These are phyloP conservation scores for Maccullochella peelii DNA, from an alignment of 2,113 vertebrate genomes.

Conservation along the genomic window DNA sequence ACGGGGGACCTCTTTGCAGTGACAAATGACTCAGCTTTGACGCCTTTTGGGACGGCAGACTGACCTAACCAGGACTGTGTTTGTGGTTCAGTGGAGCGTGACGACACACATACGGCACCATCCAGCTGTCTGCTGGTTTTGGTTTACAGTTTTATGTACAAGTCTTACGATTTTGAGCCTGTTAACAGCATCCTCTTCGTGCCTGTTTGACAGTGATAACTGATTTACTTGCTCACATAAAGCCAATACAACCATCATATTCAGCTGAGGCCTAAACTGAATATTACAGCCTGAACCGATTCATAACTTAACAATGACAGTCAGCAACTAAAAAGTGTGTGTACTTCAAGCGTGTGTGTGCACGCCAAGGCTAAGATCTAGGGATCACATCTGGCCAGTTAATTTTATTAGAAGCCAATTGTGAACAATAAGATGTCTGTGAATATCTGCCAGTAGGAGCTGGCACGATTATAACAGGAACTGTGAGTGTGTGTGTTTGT, in stretches of 20 bases:
- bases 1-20: constrained; percentile 33
- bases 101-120: not conserved
- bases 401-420: constrained; percentile 57
- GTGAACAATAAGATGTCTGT: constrained; percentile 47
- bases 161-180: not conserved
- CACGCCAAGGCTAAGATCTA: constrained; percentile 14
- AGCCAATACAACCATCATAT: not conserved
- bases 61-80: constrained; percentile 24
- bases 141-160: constrained; percentile 6
- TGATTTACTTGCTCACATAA: not conserved
- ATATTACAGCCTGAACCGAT: not conserved
- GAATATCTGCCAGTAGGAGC: constrained; percentile 55
- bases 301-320: constrained; percentile 32
- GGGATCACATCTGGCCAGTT: constrained; percentile 54
- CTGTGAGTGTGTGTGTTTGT: constrained; percentile 23
- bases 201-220: constrained; percentile 29
- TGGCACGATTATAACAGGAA: constrained; percentile 32
- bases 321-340: not conserved
- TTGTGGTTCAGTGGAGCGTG: constrained; percentile 22
- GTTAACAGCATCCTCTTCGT: constrained; percentile 1
- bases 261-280: constrained; percentile 14
- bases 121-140: not conserved
- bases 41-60: not conserved
- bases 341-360: constrained; percentile 2
- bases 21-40: constrained; percentile 58